phyloP scores from a whole-genome alignment of 2,797 vertebrate genomes.

The Euphonia xanthogaster region DNA sequence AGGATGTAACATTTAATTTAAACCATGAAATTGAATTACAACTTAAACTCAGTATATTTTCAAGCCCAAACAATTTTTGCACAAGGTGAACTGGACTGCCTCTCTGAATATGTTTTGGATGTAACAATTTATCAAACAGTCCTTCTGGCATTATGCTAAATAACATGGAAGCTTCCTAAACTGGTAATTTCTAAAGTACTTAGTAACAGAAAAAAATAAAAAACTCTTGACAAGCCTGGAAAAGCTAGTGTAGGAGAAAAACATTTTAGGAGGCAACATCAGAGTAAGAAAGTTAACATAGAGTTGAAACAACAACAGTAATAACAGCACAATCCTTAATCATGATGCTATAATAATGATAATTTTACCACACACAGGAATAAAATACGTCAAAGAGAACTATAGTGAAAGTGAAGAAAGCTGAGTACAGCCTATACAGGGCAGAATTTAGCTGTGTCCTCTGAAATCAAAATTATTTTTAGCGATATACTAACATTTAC shows the following conservation, averaged over 20 bases:
- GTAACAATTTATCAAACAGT: neutral
- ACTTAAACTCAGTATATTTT: neutral
- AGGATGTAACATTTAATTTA: neutral
- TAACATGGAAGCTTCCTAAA: neutral
- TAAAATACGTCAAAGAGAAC: neutral
- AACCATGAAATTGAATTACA: neutral
- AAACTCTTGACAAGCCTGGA: neutral
- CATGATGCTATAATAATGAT: neutral
- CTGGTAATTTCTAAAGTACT: neutral
- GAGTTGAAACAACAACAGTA: neutral
- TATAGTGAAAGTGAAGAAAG: neutral
- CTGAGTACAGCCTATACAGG: neutral
- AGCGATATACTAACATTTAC: neutral
- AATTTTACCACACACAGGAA: neutral
- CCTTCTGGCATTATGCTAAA: neutral
- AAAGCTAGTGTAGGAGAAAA: neutral
- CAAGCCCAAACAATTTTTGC: neutral
- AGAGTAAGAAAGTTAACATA: neutral
- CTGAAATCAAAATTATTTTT: neutral
- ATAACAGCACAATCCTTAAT: neutral
- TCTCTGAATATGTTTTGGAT: neutral
- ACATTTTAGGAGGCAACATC: neutral
- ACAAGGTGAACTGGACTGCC: neutral
- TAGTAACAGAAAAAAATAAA: neutral
- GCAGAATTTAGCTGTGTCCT: neutral